Conservation (phyloP, 2,797 vertebrate species). For the Girardinus metallicus region DNA sequence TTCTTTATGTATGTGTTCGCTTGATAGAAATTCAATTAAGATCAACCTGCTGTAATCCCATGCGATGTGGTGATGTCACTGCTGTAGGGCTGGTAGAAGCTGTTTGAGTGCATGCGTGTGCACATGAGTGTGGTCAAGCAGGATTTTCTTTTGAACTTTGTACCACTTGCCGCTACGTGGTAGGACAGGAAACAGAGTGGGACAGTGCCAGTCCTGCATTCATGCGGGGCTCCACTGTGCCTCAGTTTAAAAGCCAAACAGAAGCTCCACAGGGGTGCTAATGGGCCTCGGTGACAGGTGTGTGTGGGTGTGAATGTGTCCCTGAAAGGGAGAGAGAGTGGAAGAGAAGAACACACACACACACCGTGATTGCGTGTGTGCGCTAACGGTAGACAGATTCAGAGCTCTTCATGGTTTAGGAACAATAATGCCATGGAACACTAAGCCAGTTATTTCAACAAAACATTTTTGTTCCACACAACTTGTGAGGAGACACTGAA, state of each 20-base stretch:
- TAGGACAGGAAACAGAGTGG: constrained; percentile 19
- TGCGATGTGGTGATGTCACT: constrained; percentile 43
- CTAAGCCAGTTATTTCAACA: constrained; percentile 52
- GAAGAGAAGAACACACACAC: constrained; percentile 13
- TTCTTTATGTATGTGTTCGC: constrained; percentile 13
- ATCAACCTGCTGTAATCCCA: constrained; percentile 43
- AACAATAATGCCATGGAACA: constrained; percentile 50
- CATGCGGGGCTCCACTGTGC: constrained; percentile 37
- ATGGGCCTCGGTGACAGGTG: constrained; percentile 63
- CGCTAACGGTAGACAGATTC: constrained; percentile 59
- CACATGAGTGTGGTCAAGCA: constrained; percentile 20
- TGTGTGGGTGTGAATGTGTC: constrained; percentile 43
- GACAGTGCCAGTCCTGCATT: constrained; percentile 41
- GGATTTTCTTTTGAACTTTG: constrained; percentile 21
- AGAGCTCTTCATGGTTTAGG: constrained; percentile 56
- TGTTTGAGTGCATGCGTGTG: constrained; percentile 7
- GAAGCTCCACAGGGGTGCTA: constrained; percentile 64
- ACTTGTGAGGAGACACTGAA: constrained; percentile 31
- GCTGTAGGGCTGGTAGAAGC: constrained; percentile 26
- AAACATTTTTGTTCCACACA: constrained; percentile 5
- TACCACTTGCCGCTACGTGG: constrained; percentile 17
- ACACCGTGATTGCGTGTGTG: no score
- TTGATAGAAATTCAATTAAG: constrained; percentile 39
- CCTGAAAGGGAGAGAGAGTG: background rate
- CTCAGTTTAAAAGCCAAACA: constrained; percentile 61